Evolutionary conservation across 2,888 invertebrate species (phyloP), one percentile per base, ranked within the genome.

Genomic region (Quadriops clusia): DNA sequence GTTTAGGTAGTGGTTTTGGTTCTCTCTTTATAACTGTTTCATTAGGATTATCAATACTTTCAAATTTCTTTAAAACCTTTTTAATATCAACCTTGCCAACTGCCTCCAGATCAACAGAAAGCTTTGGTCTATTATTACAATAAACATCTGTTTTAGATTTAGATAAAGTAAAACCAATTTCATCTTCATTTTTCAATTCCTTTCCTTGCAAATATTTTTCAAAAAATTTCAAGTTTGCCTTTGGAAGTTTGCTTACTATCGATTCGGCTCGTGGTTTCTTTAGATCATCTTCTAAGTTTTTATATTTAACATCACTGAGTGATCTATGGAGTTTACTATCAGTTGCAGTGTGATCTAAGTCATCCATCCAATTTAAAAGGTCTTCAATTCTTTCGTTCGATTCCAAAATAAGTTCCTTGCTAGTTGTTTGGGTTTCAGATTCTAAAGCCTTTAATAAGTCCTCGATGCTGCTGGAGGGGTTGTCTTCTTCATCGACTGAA

Each of bases 351-450:
- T 61, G 53, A 29, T 61, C 57, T 23, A 62, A 40, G 29, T 59
- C 56, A 14, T 59, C 57, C 48, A 62, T 58, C 60, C 60, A 62
- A 23, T 44, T 46, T 4, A 62, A 44, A n/a, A 62, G 40, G 47
- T 61, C 59, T 11, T 56, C 56, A 10, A 61, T 54, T 49, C 60
- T 60, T 28, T 58, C 54, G 14, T 54, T 55, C 2, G 47, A 41
- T 14, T 38, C 32, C 5, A 28, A 17, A n/a, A 38, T 36, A n/a
- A 35, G 31, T 17, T 44, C 45, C 11, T 34, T 25, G 13, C 38
- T 40, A 14, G 39, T 36, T 5, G 39, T 40, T 23, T 37, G 40
- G 3, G 54, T 53, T 47, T 60, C 60, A 3, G 49, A 50, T 46
- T 60, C 56, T 17, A 62, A 37, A 9, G 60, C 60, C 41, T 54